Evolutionary conservation across 1,140 invertebrate species (phyloP), one percentile per base, ranked within the genome.

Genomic region (Cyclina sinensis): DNA sequence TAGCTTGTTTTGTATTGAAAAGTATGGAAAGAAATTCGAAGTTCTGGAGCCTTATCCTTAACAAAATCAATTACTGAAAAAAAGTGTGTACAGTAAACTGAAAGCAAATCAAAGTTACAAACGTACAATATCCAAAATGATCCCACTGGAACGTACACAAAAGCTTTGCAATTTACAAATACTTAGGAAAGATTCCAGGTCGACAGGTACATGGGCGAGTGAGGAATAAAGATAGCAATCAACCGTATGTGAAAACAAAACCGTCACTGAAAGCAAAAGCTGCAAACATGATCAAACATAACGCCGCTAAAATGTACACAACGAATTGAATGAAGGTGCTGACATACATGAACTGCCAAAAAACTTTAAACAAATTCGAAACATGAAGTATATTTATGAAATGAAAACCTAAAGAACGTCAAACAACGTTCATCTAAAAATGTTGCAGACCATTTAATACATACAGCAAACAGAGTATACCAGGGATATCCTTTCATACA

Each of bases 351-450:
- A 3, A 37, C 0, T 80, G 48, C 78, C 78, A 1, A 1, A 51
- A 59, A 80, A 80, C 51, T 37, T 59, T 4, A 80, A 80, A 62
- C 78, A 62, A 80, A 35, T 80, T 7, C 48, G 59, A 27, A 80
- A 80, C 21, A 21, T 80, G 48, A 80, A 80, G n/a, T 80, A 80
- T 14, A 80, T 3, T 32, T 3, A 59, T 14, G 51, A n/a, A 12
- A 80, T 30, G 27, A 78, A 48, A 4, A 5, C 12, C 24, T 48
- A 48, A 51, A 48, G 1, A 48, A 1, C 16, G 27, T 18, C 0
- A 39, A 32, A 43, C 9, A n/a, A 48, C 18, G n/a, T 78, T 24
- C 18, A 78, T 27, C 16, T 73, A 37, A 21, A 51, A 32, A 78
- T 18, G 0, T 78, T 11, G 73, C 73, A 14, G 73, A 78, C 18